These are phyloP conservation scores for Podarcis muralis DNA, from an alignment of 2,113 vertebrate genomes.

Conservation along the genomic window DNA sequence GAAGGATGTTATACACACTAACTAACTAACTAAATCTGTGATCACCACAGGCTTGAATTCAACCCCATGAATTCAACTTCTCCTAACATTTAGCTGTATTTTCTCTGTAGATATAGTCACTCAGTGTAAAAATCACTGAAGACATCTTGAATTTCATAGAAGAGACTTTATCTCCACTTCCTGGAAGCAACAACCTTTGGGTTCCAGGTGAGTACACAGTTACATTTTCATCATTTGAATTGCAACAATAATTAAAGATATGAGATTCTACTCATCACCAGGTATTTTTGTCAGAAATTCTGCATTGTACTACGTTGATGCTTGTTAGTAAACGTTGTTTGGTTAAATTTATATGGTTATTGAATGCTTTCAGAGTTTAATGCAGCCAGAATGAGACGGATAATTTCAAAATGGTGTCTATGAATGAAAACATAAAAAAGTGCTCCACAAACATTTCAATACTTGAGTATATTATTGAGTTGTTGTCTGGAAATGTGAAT, in stretches of 20 bases:
- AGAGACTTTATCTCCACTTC: conserved; percentile 60
- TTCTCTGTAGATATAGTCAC: conserved; percentile 50
- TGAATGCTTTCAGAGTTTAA: conserved; percentile 53
- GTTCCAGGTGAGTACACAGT: conserved; percentile 54
- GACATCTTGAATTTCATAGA: conserved; percentile 42
- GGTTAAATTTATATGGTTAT: conserved; percentile 62
- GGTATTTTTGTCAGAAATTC: conserved; percentile 64
- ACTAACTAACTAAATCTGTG: no score
- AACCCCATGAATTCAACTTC: background rate
- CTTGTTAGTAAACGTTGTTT: conserved; percentile 50
- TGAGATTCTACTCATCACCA: conserved; percentile 60
- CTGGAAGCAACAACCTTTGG: conserved; percentile 35
- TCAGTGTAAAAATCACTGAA: conserved; percentile 55
- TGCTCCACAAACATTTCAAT: conserved; percentile 11
- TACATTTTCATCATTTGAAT: conserved; percentile 60
- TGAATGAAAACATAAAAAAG: conserved; percentile 26
- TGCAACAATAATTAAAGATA: conserved; percentile 63
- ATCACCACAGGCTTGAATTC: no score
- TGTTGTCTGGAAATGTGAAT: background rate
- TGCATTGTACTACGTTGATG: conserved; percentile 43
- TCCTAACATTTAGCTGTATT: conserved; percentile 45
- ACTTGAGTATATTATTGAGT: conserved; percentile 4
- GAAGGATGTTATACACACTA: no score
- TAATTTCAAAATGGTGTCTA: conserved; percentile 63
- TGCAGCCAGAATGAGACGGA: conserved; percentile 58